Conservation (phyloP, 2,113 vertebrate species). For the Misgurnus mizolepis region DNA sequence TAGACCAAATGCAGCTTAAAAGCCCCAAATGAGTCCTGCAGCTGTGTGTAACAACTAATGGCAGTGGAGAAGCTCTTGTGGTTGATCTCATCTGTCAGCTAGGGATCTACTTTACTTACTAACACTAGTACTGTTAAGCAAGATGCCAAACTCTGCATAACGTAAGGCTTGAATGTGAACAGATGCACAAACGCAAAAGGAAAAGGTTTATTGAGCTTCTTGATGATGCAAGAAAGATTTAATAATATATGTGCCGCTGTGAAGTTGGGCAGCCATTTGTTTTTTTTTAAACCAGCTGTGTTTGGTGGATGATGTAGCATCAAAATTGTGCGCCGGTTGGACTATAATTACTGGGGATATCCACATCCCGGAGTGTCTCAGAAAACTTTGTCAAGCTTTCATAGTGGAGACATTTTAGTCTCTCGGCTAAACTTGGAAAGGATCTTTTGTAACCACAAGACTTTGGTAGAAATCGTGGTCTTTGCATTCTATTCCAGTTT, state of each 20-base stretch:
- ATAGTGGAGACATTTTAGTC: neutral
- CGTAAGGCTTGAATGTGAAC: neutral
- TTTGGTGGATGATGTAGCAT: constrained; percentile 44
- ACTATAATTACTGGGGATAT: constrained; percentile 51
- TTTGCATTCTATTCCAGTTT: neutral
- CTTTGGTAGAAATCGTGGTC: neutral
- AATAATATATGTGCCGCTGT: constrained; percentile 1
- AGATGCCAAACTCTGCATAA: neutral
- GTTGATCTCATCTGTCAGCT: constrained; percentile 65
- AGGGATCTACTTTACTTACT: constrained; percentile 52
- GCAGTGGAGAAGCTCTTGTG: constrained; percentile 50
- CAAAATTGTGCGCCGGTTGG: constrained; percentile 44
- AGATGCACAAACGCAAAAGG: neutral
- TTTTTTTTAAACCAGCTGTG: constrained; percentile 4
- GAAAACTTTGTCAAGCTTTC: neutral
- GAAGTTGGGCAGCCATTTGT: neutral
- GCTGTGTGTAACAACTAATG: constrained; percentile 52
- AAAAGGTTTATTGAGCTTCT: neutral
- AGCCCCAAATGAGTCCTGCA: constrained; percentile 64
- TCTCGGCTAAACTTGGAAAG: neutral
- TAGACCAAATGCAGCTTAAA: constrained; percentile 55
- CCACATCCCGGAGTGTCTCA: constrained; percentile 28
- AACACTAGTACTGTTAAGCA: constrained; percentile 2
- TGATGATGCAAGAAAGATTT: neutral
- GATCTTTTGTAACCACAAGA: neutral